Base-by-base conservation (phyloP, 2,113 vertebrate genomes). In the Camelus dromedarius region DNA sequence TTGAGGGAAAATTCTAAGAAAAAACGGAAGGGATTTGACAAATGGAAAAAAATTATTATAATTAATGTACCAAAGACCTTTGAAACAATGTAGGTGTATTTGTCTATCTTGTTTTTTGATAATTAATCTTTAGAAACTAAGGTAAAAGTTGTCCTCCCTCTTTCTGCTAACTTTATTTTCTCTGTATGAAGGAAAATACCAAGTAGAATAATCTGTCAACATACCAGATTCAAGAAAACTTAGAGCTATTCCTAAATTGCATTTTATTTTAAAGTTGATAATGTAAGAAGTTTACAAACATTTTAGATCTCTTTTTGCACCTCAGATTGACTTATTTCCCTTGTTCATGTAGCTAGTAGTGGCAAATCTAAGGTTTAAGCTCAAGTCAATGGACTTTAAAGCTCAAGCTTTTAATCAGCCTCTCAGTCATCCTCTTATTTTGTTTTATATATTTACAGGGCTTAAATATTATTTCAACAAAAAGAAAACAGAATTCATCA, bases 261-360 rank as follows among this genome's bases (percentile, higher is more conserved):
- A 70, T 58, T 91, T 83, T 95, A 58, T 95, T 92, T 95, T 91
- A 42, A 86, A 89, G n/a, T 75, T 91, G 11, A 35, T 91, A 12
- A 42, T 22, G 50, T 85, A 60, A 70, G 28, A 93, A 69, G 64
- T 80, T 66, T 42, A 35, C 80, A 91, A 73, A 56, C 75, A 93
- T 66, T 81, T 56, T 69, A 70, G 72, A 86, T 70, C 22, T 91
- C 42, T 42, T 42, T 42, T 42, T 69, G 42, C 88, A 60, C 28
- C 30, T 70, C 73, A 93, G 79, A 81, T 67, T 89, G 32, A 48
- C 15, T 75, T 85, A 76, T 38, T 84, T 38, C 35, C 6, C 6
- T 42, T 81, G 67, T 91, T 89, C 56, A 82, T 82, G 22, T 20
- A 95, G 26, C 13, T 76, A 89, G 6, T 62, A 88, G 19, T 89